These are phyloP conservation scores for Micronycteris hirsuta DNA, from an alignment of 2,113 vertebrate genomes.

Conservation along the genomic window DNA sequence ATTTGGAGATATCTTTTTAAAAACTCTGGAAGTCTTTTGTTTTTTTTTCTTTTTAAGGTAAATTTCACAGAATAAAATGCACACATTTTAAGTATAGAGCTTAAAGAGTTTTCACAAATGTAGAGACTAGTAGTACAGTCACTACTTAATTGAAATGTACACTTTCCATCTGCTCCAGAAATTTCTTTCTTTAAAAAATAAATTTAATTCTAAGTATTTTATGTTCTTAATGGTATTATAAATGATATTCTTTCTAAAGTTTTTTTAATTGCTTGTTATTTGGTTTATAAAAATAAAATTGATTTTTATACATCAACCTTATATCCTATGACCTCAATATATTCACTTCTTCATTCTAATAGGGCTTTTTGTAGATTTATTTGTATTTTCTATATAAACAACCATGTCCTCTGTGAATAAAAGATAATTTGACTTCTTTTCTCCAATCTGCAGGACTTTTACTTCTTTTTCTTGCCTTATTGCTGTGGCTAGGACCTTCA, in stretches of 20 bases:
- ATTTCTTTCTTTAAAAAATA: background rate
- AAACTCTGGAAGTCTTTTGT: background rate
- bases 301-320: background rate
- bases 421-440: background rate
- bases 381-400: background rate
- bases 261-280: background rate
- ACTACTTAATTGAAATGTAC: background rate
- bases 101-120: background rate
- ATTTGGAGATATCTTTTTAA: background rate
- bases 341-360: background rate
- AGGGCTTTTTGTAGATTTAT: background rate
- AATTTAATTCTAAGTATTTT: background rate
- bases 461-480: background rate
- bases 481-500: background rate
- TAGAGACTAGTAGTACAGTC: background rate
- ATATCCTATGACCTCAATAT: background rate
- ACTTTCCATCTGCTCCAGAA: background rate
- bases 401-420: background rate
- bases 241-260: background rate
- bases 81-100: background rate
- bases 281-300: background rate
- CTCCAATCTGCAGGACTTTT: background rate
- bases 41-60: background rate
- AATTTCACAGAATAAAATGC: background rate
- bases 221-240: background rate